Evolutionary conservation across 2,888 invertebrate genomes (phyloP).

Genomic region (Cephus rjabovi): DNA sequence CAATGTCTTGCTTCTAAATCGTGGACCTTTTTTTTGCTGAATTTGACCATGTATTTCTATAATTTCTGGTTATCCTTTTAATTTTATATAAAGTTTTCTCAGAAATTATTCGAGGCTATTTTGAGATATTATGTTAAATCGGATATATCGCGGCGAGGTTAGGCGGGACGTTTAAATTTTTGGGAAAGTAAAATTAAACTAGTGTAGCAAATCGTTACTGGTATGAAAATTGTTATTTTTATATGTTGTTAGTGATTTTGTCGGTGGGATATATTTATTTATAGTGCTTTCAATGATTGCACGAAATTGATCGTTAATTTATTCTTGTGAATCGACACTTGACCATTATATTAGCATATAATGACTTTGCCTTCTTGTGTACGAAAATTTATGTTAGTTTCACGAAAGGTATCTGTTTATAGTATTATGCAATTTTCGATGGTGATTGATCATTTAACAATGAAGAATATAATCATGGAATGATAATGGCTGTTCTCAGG

Average conservation of each 20-base stretch:
- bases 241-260: neutral
- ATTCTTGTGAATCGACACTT: slow-evolving; percentile 38
- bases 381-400: slow-evolving; percentile 18
- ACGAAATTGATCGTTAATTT: slow-evolving; percentile 47
- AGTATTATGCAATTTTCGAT: too few species aligned
- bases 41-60: neutral
- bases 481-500: too few species aligned
- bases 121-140: neutral
- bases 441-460: too few species aligned
- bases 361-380: slow-evolving; percentile 35
- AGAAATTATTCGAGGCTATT: neutral
- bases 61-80: neutral
- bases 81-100: neutral
- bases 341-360: slow-evolving; percentile 51
- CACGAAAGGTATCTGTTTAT: slow-evolving; percentile 4
- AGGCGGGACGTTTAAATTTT: slow-evolving; percentile 32
- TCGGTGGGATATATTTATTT: neutral
- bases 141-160: slow-evolving; percentile 27
- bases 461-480: too few species aligned
- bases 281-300: slow-evolving; percentile 34
- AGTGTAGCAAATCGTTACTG: neutral
- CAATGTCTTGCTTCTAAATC: neutral
- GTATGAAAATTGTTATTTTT: neutral
- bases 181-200: slow-evolving; percentile 6
- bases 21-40: neutral